These are phyloP conservation scores for Potamilus streckersoni DNA, from an alignment of 1,140 invertebrate species.

Conservation along the genomic window DNA sequence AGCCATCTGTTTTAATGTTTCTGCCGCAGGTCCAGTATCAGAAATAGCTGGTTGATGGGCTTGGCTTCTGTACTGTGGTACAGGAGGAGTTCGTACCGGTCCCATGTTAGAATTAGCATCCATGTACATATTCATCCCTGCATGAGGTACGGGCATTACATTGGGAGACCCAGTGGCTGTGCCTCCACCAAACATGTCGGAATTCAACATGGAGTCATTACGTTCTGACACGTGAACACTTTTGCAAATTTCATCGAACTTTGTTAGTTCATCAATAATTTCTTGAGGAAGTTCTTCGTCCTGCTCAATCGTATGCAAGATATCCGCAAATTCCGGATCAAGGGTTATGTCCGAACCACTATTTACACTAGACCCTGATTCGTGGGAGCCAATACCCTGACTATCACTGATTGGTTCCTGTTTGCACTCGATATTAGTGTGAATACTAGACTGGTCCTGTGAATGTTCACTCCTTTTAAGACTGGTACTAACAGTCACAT, in stretches of 20 bases:
- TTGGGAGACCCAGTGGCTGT: constrained; percentile 37
- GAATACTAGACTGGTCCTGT: constrained; percentile 58
- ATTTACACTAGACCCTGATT: constrained; percentile 79
- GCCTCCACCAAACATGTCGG: constrained; percentile 44
- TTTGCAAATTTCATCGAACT: constrained; percentile 58
- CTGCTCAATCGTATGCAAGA: constrained; percentile 82
- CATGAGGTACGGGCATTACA: constrained; percentile 8
- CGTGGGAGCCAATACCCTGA: constrained; percentile 5
- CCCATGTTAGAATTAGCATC: constrained; percentile 27
- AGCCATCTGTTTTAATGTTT: constrained; percentile 95
- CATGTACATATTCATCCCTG: constrained; percentile 32
- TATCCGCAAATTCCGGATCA: constrained; percentile 74
- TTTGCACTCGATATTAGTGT: constrained; percentile 79
- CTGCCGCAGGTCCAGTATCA: constrained; percentile 82
- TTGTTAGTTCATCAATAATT: constrained; percentile 85
- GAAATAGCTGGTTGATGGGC: constrained; percentile 29
- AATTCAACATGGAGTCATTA: constrained; percentile 45
- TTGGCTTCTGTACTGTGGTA: constrained; percentile 29
- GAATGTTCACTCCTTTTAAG: constrained; percentile 85
- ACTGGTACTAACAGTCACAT: constrained; percentile 92
- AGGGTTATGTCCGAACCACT: constrained; percentile 78
- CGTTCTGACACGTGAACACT: constrained; percentile 47
- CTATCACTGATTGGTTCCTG: constrained; percentile 79
- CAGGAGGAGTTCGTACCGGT: constrained; percentile 33
- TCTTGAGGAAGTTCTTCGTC: constrained; percentile 85